phyloP scores from a whole-genome alignment of 2,888 invertebrate genomes.

The Eulithis prunata region DNA sequence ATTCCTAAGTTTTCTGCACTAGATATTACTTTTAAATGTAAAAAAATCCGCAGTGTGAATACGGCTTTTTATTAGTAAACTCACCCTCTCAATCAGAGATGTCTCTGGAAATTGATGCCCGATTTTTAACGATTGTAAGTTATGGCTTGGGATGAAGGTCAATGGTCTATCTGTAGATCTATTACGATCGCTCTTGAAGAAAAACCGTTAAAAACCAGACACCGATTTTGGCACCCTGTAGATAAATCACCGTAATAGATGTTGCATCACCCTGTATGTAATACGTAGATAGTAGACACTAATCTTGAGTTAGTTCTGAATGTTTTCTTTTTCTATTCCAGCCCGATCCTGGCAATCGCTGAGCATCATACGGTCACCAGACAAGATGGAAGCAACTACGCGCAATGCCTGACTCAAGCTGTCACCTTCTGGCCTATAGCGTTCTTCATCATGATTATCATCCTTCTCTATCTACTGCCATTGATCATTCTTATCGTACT shows the following conservation, averaged over 20 bases:
- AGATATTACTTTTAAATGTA: too few species aligned
- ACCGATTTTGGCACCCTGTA: conserved; percentile 13
- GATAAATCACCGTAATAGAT: conserved; percentile 18
- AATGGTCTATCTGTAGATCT: conserved; percentile 14
- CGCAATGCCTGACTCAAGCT: conserved; percentile 92
- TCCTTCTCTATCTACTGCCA: conserved; percentile 92
- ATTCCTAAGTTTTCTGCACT: too few species aligned
- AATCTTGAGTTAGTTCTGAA: not conserved
- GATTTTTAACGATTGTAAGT: conserved; percentile 25
- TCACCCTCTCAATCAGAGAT: conserved; percentile 19
- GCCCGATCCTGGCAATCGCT: conserved; percentile 91
- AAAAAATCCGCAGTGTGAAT: not conserved
- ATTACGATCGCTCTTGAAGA: not conserved
- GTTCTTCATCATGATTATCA: conserved; percentile 91
- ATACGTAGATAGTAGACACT: conserved; percentile 15
- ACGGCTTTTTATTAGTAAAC: conserved; percentile 7
- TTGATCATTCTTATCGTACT: conserved; percentile 90
- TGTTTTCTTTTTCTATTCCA: conserved; percentile 81
- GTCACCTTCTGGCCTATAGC: conserved; percentile 90
- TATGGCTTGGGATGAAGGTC: conserved; percentile 21
- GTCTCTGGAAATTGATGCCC: conserved; percentile 28
- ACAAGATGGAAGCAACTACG: conserved; percentile 88
- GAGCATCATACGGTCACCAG: conserved; percentile 88
- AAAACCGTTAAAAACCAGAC: conserved; percentile 1
- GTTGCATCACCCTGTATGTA: conserved; percentile 26